Evolutionary conservation across 2,113 vertebrate species (phyloP).

Genomic region (Tauraco erythrolophus): DNA sequence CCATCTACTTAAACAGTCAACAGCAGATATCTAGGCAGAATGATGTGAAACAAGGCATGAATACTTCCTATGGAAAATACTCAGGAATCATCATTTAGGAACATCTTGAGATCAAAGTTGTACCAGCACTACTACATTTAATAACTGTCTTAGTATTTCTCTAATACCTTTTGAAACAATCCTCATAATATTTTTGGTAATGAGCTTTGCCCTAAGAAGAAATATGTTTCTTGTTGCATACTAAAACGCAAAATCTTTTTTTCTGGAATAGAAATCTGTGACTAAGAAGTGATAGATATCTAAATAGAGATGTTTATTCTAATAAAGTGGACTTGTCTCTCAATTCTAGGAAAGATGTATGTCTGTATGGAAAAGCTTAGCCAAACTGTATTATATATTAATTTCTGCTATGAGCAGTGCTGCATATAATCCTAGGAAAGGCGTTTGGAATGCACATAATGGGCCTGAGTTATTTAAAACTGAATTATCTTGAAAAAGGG

Average conservation of each 20-base stretch:
- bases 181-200: neutral
- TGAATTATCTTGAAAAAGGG: neutral
- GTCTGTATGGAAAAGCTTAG: neutral
- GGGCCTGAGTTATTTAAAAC: neutral
- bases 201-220: neutral
- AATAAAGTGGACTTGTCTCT: neutral
- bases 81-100: neutral
- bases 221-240: neutral
- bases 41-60: neutral
- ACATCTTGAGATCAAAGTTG: neutral
- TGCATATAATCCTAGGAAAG: neutral
- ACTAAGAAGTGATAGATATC: neutral
- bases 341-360: neutral
- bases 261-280: neutral
- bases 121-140: neutral
- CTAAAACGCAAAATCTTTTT: neutral
- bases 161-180: neutral
- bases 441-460: neutral
- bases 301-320: constrained; percentile 11
- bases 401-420: neutral
- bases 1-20: neutral
- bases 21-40: neutral
- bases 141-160: neutral
- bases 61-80: neutral
- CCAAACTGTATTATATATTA: neutral